These are phyloP conservation scores for Ailurus styani DNA, from an alignment of 2,113 vertebrate species.

Conservation along the genomic window DNA sequence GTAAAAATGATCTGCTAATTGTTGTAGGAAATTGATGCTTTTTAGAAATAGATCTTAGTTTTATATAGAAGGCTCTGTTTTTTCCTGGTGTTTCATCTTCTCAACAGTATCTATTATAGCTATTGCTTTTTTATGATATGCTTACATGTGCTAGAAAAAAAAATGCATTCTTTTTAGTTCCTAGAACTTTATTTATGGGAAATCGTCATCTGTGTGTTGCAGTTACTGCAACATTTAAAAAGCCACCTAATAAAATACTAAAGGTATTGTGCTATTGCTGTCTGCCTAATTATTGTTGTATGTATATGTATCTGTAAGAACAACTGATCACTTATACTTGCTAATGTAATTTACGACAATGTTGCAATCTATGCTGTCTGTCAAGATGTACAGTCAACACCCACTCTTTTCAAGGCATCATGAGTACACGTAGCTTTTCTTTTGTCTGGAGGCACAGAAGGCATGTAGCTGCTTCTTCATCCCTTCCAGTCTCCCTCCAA, in stretches of 20 bases:
- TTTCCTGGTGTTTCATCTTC: neutral
- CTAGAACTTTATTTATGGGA: neutral
- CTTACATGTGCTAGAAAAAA: neutral
- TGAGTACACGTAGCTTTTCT: neutral
- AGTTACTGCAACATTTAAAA: neutral
- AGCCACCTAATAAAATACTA: neutral
- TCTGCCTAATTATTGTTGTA: neutral
- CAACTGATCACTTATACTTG: neutral
- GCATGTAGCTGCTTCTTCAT: neutral
- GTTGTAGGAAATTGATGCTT: neutral
- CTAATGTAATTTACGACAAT: neutral
- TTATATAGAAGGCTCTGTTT: neutral
- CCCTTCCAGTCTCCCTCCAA: neutral
- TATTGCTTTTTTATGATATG: neutral
- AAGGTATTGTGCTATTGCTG: neutral
- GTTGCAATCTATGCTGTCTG: neutral
- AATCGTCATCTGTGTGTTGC: neutral
- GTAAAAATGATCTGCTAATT: conserved; percentile 40
- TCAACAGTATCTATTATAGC: neutral
- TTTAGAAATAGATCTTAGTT: neutral
- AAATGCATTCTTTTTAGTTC: neutral
- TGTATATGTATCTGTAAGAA: neutral
- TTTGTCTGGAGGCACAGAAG: neutral
- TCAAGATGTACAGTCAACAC: neutral
- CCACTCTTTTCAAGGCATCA: neutral